Percentiles rank a stretch among this genome's conserved stretches.
phyloP scores from a whole-genome alignment of 2,113 vertebrate species.

The Gavia stellata region DNA sequence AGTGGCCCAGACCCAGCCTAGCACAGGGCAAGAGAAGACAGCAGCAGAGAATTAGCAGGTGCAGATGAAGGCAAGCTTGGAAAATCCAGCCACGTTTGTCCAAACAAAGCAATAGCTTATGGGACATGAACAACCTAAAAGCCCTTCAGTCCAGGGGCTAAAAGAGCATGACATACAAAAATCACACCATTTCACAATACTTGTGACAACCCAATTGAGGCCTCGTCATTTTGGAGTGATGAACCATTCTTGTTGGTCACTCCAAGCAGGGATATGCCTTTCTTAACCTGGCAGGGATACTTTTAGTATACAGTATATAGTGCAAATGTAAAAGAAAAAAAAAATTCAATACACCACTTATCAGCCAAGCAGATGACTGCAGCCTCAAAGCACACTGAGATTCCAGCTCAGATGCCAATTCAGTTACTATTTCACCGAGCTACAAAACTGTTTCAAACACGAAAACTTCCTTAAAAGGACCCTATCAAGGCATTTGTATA shows the following conservation, averaged over 20 bases:
- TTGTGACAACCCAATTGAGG: background rate
- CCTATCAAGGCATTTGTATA: background rate
- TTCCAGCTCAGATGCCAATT: conserved; percentile 25
- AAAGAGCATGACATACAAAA: background rate
- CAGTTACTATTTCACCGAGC: background rate
- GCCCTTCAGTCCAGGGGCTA: background rate
- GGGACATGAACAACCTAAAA: background rate
- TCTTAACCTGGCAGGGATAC: background rate
- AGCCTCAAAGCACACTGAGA: background rate
- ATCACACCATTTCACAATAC: background rate
- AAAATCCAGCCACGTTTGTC: background rate
- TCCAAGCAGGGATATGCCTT: background rate
- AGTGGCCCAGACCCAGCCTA: background rate
- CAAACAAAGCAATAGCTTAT: background rate
- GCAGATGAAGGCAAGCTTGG: background rate
- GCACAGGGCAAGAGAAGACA: background rate
- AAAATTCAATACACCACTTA: background rate
- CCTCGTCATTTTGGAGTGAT: background rate
- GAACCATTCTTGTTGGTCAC: background rate
- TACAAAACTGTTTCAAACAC: background rate
- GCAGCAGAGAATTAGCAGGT: background rate
- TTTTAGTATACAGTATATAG: background rate
- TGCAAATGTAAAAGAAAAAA: background rate
- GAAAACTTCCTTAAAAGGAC: conserved; percentile 41
- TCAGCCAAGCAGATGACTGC: background rate